Evolutionary conservation across 1,140 invertebrate species (phyloP).

Genomic region (Orchestia grillus): DNA sequence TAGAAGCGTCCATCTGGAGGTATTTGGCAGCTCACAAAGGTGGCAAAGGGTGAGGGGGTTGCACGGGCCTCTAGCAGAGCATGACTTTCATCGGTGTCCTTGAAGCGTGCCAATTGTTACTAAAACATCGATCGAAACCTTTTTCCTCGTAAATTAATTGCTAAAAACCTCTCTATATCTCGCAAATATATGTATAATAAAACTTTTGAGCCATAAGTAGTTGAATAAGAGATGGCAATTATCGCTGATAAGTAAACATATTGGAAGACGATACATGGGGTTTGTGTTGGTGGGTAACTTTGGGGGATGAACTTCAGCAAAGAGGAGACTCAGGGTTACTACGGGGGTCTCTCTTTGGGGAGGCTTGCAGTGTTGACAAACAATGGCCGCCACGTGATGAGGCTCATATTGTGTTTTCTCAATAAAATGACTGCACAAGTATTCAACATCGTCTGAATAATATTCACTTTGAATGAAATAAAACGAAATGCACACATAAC

Average conservation of each 20-base stretch:
- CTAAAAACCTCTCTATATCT: too few species aligned
- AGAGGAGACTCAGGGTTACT: slow-evolving; percentile 17
- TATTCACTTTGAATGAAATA: too few species aligned
- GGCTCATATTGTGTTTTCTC: too few species aligned
- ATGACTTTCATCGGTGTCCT: slow-evolving; percentile 44
- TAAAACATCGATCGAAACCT: too few species aligned
- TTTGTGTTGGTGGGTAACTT: slow-evolving; percentile 28
- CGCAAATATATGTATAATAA: too few species aligned
- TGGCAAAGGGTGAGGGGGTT: not conserved
- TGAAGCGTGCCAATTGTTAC: not conserved
- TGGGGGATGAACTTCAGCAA: not conserved
- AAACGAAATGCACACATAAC: too few species aligned
- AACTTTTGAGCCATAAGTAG: too few species aligned
- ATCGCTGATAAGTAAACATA: not conserved
- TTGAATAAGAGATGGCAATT: too few species aligned
- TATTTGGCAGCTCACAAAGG: not conserved
- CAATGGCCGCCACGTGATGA: slow-evolving; percentile 31
- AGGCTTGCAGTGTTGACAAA: slow-evolving; percentile 48
- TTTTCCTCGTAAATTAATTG: too few species aligned
- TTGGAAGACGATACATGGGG: slow-evolving; percentile 12
- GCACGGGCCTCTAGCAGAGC: slow-evolving; percentile 25
- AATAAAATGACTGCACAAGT: not conserved
- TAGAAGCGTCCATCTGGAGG: not conserved
- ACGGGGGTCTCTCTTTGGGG: slow-evolving; percentile 21
- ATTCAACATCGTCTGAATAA: not conserved